Conservation (phyloP, 2,888 invertebrate species). For the Cinara cedri region DNA sequence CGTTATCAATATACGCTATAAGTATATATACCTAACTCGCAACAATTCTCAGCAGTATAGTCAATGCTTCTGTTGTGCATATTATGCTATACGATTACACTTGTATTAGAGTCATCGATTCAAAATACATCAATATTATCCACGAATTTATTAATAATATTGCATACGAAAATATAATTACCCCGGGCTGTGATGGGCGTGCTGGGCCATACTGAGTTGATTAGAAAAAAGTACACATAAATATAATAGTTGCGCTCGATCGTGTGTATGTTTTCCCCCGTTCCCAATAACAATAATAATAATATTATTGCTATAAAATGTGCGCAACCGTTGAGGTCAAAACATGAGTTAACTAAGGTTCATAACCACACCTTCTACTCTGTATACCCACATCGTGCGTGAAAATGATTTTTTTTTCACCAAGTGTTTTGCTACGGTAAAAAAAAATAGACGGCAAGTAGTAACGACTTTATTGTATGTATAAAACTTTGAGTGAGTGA, state of each 20-base stretch:
- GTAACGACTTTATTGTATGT: background rate
- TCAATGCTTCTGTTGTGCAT: no score
- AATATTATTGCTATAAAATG: constrained; percentile 14
- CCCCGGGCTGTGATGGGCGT: background rate
- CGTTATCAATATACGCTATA: no score
- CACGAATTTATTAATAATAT: background rate
- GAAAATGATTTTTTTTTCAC: constrained; percentile 10
- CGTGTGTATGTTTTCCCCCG: background rate
- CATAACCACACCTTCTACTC: background rate
- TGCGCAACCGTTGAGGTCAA: constrained; percentile 27
- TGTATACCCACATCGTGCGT: background rate
- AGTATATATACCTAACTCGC: no score
- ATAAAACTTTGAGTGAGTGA: background rate
- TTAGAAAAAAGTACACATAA: background rate
- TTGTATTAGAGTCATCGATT: background rate
- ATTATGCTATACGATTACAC: no score
- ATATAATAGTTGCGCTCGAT: constrained; percentile 3
- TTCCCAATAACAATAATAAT: constrained; percentile 9
- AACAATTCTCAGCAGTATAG: no score
- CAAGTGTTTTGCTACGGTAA: constrained; percentile 4
- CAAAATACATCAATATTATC: background rate
- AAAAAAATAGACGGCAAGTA: background rate
- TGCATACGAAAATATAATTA: background rate
- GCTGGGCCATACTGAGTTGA: background rate
- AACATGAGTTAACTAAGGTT: constrained; percentile 11